Percentiles rank a stretch among this genome's conserved stretches.
Conservation (phyloP, 2,113 vertebrate species). For the Antechinus stuartii region DNA sequence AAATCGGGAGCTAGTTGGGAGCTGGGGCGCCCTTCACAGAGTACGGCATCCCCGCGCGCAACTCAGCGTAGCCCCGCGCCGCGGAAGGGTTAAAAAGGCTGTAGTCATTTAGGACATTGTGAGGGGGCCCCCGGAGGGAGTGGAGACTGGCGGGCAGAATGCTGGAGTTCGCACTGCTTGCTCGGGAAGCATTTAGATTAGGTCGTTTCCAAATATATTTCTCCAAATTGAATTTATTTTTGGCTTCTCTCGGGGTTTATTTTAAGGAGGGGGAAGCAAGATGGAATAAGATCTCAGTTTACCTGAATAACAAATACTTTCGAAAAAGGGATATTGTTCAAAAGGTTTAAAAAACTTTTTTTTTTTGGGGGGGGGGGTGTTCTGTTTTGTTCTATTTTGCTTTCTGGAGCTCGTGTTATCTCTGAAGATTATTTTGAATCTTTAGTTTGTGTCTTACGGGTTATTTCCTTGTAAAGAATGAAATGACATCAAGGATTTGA, state of each 20-base stretch:
- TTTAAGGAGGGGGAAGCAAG: constrained; percentile 55
- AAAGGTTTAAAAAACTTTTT: constrained; percentile 69
- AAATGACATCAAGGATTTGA: constrained; percentile 23
- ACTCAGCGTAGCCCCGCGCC: background rate
- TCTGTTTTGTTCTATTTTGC: background rate
- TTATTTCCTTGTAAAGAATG: constrained; percentile 12
- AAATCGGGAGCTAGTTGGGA: background rate
- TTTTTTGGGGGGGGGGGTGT: background rate
- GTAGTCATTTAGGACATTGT: constrained; percentile 31
- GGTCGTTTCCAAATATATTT: constrained; percentile 75
- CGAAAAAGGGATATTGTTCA: constrained; percentile 54
- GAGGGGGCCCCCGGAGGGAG: constrained; percentile 16
- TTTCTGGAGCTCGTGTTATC: constrained; percentile 33
- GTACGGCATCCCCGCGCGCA: background rate
- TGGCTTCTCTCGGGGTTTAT: constrained; percentile 68
- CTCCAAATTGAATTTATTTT: constrained; percentile 78
- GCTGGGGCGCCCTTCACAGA: background rate
- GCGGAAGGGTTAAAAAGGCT: constrained; percentile 71
- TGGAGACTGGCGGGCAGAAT: constrained; percentile 41
- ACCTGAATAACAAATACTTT: constrained; percentile 30
- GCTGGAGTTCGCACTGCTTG: constrained; percentile 51
- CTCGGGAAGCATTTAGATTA: constrained; percentile 71
- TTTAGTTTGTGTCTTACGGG: background rate
- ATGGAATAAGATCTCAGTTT: constrained; percentile 38
- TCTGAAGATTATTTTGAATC: constrained; percentile 32